Evolutionary conservation across 1,140 invertebrate genomes (phyloP), one percentile per base, ranked within the genome.

Genomic region (Bombus affinis): DNA sequence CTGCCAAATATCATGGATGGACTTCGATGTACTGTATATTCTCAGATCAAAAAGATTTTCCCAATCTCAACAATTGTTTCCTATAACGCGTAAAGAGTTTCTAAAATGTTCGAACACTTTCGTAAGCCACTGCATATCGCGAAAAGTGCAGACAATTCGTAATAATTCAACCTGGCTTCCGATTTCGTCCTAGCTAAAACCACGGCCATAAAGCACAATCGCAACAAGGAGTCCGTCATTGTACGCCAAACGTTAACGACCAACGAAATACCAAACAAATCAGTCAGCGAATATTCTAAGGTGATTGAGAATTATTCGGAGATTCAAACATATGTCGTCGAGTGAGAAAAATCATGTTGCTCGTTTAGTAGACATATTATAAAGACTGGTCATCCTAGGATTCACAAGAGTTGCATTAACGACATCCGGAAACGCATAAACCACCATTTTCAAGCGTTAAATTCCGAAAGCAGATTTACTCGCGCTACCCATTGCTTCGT

Each of bases 241-340:
- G 25, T 37, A 10, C 1, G n/a, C 35, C 18, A 28, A n/a, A 62
- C 6, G 28, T 72, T 42, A 42, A 44, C 39, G 28, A 47, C 2
- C 8, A 13, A 62, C 59, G 59, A 62, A 62, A 62, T 53, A 53
- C 47, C 15, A 32, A 18, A 32, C 32, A 73, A 73, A 47, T 65
- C 62, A 44, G 25, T 22, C 39, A 0, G 70, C 6, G 66, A 22
- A 25, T 68, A 68, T 37, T 68, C 66, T 22, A 22, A 28, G 42
- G 22, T 74, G 70, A 81, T 82, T 65, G 72, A 35, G 75, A 83
- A 66, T 83, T 83, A 83, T 75, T 66, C 42, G n/a, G 15, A 68
- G 37, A 68, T 68, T 68, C 66, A 37, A 35, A 1, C 28, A 13
- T 6, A 6, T 22, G 32, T 62, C 32, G 2, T 15, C n/a, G 10